Base-by-base conservation (phyloP, 2,888 invertebrate species). In the Cremastinae sp. region DNA sequence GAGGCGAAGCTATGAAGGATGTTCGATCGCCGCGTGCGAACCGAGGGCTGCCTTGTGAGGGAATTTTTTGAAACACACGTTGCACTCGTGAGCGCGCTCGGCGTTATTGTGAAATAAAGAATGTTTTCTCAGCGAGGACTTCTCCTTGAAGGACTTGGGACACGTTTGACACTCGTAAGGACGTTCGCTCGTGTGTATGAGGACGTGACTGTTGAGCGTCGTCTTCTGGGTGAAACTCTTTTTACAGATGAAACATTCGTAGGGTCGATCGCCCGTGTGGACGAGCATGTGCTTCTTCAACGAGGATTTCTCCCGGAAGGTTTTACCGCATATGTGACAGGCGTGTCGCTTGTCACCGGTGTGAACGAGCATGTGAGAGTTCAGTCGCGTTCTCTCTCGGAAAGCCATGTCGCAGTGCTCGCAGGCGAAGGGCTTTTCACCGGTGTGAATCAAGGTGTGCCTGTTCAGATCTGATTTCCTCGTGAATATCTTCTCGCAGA, bases 401-500 rank as follows among this genome's bases (percentile, higher is more conserved):
- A 87, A 88, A 2, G 88, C 88, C 88, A 88, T 88, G 8, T 88
- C 84, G 74, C 88, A 88, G 7, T 84, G 72, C 56, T 85, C 84
- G 76, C 88, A 88, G 10, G 87, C 87, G 43, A 85, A 88, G 0
- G 88, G 88, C 64, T 88, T 88, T 56, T 88, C 88, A 0, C 88
- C 88, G 0, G 88, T 88, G 22, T 88, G 88, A 73, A 89, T 88
- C 2, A 89, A 65, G 5, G 86, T 85, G 51, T 89, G 89, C 66
- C 89, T 83, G 66, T 88, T 89, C 9, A 89, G 77, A 79, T 89
- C 89, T 1, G 89, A 89, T 28, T 88, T 89, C 0, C 88, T 81
- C 0, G 89, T 89, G 62, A 89, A 89, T 47, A 89, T 89, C 65
- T 89, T 89, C 74, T 88, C 85, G 80, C 89, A 89, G 16, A 89